Base-by-base conservation (phyloP, 2,888 invertebrate species). In the Drosophila stalkeri region DNA sequence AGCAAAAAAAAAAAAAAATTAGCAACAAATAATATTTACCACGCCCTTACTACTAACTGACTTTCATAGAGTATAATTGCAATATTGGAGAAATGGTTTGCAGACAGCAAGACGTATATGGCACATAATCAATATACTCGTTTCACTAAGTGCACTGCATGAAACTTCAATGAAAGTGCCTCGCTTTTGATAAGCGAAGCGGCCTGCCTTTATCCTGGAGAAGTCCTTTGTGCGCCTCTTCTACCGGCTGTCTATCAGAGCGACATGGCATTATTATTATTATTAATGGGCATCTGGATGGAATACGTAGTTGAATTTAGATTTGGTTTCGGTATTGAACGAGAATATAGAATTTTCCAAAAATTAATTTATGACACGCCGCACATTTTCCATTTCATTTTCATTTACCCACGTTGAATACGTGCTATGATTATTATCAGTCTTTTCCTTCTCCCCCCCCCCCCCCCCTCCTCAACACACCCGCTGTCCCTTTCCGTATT, bases 331-430 rank as follows among this genome's bases (percentile, higher is more conserved):
- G 55, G 20, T 54, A 54, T 54, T 37, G 35, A 65, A 59, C 55
- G 46, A 59, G 61, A 66, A 66, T 63, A 78, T 61, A 75, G 77
- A 77, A 72, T 63, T 60, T 76, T 86, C 66, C 63, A 41, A 65
- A 90, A 86, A 90, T 90, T 90, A 80, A 90, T 86, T 86, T 86
- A 90, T 90, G 83, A 88, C 85, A 77, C 78, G 69, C 68, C 67
- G 76, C 81, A 75, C 77, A 86, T 82, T 89, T 86, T 72, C 83
- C 79, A 72, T 81, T 73, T 68, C 82, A 80, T 89, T 86, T 72
- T 80, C 79, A 72, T 81, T 73, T 68, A 44, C 54, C 68, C 70
- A 72, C 70, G 71, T 46, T 27, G 51, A 60, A 67, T 75, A 75
- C 80, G 75, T 82, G 78, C 66, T 55, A 72, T 63, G 82, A 87